Percentiles rank a stretch among this genome's conserved stretches.
Conservation (phyloP, 1,140 invertebrate species). For the Diabrotica undecimpunctata region DNA sequence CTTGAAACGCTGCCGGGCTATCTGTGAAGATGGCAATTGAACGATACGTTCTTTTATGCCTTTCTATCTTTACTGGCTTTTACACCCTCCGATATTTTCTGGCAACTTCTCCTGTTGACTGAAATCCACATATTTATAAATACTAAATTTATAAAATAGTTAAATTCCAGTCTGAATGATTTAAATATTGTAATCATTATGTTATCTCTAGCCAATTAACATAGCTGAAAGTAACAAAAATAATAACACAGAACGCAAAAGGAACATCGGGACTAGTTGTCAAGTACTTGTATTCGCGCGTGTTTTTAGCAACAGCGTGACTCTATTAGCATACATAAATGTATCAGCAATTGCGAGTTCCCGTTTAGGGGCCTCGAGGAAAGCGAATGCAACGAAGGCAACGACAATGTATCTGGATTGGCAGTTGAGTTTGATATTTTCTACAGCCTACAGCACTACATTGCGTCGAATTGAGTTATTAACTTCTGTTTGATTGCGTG, state of each 20-base stretch:
- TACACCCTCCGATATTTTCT: no score
- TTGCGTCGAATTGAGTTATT: conserved; percentile 27
- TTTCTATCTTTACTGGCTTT: no score
- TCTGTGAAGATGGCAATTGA: no score
- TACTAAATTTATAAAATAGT: no score
- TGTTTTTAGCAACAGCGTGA: conserved; percentile 24
- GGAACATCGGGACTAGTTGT: conserved; percentile 16
- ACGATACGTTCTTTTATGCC: no score
- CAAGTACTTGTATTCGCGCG: conserved; percentile 25
- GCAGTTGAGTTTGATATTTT: conserved; percentile 28
- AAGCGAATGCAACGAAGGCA: conserved; percentile 23
- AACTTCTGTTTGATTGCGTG: conserved; percentile 18
- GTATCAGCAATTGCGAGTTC: conserved; percentile 26
- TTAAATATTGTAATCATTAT: no score
- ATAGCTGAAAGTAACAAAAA: no score
- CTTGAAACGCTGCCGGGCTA: no score
- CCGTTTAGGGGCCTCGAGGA: conserved; percentile 8
- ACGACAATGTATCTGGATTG: conserved; percentile 28
- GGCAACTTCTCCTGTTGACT: no score
- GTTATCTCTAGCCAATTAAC: no score
- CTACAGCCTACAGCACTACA: conserved; percentile 20
- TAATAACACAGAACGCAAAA: background rate
- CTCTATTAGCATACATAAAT: conserved; percentile 31
- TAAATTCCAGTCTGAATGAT: no score
- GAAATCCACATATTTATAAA: no score